Evolutionary conservation across 2,888 invertebrate species (phyloP).

Genomic region (Aricia artaxerxes): DNA sequence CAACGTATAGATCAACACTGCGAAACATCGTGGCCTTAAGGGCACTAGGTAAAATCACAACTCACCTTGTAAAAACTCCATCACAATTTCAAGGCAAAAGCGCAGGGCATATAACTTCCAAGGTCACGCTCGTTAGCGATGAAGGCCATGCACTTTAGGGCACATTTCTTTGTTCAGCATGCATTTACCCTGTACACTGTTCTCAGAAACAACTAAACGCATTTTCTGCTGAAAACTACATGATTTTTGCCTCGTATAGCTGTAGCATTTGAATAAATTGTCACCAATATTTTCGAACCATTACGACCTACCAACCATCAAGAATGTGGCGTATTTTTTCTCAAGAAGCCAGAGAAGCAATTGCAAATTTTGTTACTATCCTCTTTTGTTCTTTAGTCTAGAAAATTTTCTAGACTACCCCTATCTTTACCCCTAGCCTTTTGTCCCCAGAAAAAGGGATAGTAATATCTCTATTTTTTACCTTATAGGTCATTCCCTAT

Average conservation of each 20-base stretch:
- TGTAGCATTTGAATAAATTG: neutral
- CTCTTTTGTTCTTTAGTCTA: no score
- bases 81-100: neutral
- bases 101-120: neutral
- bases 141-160: neutral
- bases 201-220: neutral
- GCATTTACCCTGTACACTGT: neutral
- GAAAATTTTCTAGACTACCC: no score
- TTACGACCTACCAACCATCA: neutral
- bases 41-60: constrained; percentile 60
- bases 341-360: neutral
- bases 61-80: neutral
- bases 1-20: constrained; percentile 94
- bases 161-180: neutral
- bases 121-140: neutral
- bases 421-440: no score
- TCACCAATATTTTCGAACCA: neutral
- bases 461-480: no score
- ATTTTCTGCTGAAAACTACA: neutral
- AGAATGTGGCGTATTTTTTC: neutral
- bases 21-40: constrained; percentile 94
- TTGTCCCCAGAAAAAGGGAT: no score
- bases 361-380: neutral
- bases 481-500: neutral
- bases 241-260: neutral